Evolutionary conservation across 1,140 invertebrate species (phyloP), one percentile per base, ranked within the genome.

Genomic region (Eulimnadia texana): DNA sequence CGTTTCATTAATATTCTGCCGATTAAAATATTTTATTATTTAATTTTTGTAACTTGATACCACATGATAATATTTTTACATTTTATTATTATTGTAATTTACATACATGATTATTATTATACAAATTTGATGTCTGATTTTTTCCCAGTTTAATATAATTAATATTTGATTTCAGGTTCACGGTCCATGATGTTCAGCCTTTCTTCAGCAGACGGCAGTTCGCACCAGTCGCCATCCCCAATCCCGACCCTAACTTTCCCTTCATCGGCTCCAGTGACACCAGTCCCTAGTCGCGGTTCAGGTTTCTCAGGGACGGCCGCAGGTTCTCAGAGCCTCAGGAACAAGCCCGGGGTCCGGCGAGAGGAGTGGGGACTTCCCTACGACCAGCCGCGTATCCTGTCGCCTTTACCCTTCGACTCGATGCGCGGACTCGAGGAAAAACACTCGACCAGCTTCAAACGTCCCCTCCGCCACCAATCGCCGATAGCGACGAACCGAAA

Each of bases 391-490:
- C 49, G 60, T 11, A 25, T 53, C 11, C 22, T 61, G 28, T 53
- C 60, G 16, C 25, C 60, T 10, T 27, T 29, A 27, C 55, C 55
- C 20, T 23, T 57, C 55, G 33, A n/a, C 24, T 19, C 23, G 2
- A 57, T 57, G n/a, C 55, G 25, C 22, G 33, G 55, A 20, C 33
- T 57, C 22, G 55, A 57, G 19, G 55, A 57, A 2, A 57, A 57
- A 20, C 22, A 29, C 19, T 13, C 55, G 1, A 27, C 13, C 16
- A 29, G 27, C 16, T 57, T 57, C 22, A 57, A 57, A 33, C 70
- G 72, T 24, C 1, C 55, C 27, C 55, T n/a, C 27, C 22, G 25
- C 54, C 54, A 19, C 55, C 27, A n/a, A n/a, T 57, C 24, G 20
- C 33, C 27, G 28, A 33, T 19, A 25, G 24, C 9, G 27, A 57